Evolutionary conservation across 2,888 invertebrate genomes (phyloP), one percentile per base, ranked within the genome.

Genomic region (Hanleya hanleyi): DNA sequence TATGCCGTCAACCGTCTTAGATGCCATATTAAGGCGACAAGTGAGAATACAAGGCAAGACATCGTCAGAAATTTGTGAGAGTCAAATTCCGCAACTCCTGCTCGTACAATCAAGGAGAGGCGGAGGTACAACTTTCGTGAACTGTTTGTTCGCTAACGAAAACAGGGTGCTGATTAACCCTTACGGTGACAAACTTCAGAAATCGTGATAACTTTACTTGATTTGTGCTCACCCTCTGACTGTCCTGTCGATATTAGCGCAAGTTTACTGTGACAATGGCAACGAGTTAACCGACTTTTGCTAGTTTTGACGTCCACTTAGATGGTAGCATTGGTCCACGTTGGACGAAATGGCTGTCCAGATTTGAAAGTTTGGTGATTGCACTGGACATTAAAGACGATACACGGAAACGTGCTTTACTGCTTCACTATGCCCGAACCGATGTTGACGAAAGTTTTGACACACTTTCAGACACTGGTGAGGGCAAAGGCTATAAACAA

Each of bases 391-490:
- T 69, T 29, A 9, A 57, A 12, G 36, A 69, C n/a, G n/a, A 12
- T 7, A 61, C 18, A 18, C 33, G 61, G 2, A 69, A 69, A 32
- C 57, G 69, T 29, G 69, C 38, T 12, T 35, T 69, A 15, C 33
- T 69, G n/a, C 61, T 57, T 15, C 69, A 69, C 26, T 69, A 57
- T 37, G 69, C 69, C 22, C 38, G 69, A 32, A 57, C 61, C 7
- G 57, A 57, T 22, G 69, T 69, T 7, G 62, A 61, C 26, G 69
- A 69, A 37, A 69, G 57, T n/a, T 69, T 69, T 5, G 61, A 69
- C 29, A 69, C 57, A 3, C 41, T 69, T n/a, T 18, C 36, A 29
- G 61, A 57, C 47, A 69, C 70, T 4, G 70, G 65, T 65, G 50
- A 41, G 3, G 65, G 29, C 15, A 35, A 62, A 18, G 50, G 33